Evolutionary conservation across 2,888 invertebrate genomes (phyloP).

Genomic region (Drosophila falleni): DNA sequence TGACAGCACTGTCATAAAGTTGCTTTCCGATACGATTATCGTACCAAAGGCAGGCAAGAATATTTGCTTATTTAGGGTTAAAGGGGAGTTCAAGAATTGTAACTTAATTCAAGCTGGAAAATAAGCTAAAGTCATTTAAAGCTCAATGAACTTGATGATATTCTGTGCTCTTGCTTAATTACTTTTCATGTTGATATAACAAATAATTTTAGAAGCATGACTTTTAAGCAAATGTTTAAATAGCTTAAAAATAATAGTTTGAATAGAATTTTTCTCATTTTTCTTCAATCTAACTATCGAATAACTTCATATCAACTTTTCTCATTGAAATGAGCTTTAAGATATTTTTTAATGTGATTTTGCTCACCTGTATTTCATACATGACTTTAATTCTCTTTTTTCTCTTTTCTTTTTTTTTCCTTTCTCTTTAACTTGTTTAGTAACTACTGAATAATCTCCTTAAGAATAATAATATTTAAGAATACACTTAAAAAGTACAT

Average conservation of each 20-base stretch:
- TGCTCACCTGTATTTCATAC: too few relatives aligned
- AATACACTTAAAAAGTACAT: not conserved
- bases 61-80: slow-evolving; percentile 11
- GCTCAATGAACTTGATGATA: slow-evolving; percentile 1
- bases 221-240: not conserved
- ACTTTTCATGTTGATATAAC: not conserved
- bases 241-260: not conserved
- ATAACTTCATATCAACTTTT: not conserved
- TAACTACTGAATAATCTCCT: not conserved
- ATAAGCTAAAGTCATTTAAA: not conserved
- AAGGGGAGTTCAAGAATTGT: slow-evolving; percentile 16
- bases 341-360: not conserved
- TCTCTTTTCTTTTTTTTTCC: too few relatives aligned
- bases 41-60: slow-evolving; percentile 13
- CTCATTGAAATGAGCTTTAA: not conserved
- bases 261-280: not conserved
- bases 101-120: slow-evolving; percentile 17
- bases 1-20: slow-evolving; percentile 73
- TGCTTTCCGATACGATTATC: slow-evolving; percentile 38
- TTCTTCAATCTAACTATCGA: not conserved
- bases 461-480: too few relatives aligned
- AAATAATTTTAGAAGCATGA: not conserved
- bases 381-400: too few relatives aligned
- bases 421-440: not conserved
- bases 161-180: not conserved